phyloP scores from a whole-genome alignment of 2,113 vertebrate genomes.

The Chroicocephalus ridibundus region DNA sequence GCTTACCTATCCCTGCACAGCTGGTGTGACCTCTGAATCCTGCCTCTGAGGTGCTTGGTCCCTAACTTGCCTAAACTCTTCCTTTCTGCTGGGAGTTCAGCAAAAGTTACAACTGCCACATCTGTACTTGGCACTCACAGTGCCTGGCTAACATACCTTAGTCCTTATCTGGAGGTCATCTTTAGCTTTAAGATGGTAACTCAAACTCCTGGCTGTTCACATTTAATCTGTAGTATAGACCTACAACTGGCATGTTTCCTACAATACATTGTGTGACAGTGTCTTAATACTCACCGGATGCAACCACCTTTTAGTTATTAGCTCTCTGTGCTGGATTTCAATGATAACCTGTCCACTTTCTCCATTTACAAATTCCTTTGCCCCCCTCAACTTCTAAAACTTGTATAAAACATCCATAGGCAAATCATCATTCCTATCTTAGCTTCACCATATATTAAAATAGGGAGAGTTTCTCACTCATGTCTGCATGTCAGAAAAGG shows the following conservation, averaged over 20 bases:
- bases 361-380: neutral
- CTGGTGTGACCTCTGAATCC: neutral
- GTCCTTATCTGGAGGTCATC: neutral
- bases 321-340: neutral
- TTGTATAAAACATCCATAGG: neutral
- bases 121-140: rapidly evolving
- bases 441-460: neutral
- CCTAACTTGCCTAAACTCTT: neutral
- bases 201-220: neutral
- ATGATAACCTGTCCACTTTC: neutral
- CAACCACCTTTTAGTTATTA: neutral
- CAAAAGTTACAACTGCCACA: neutral
- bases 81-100: neutral
- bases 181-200: neutral
- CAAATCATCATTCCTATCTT: neutral
- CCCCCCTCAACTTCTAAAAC: neutral
- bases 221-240: neutral
- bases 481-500: neutral
- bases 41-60: neutral
- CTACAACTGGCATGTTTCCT: neutral
- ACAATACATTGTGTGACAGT: neutral
- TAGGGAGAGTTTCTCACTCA: neutral
- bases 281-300: neutral
- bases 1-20: neutral
- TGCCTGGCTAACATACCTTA: neutral